Percentiles rank a stretch among this genome's conserved stretches.
phyloP scores from a whole-genome alignment of 2,888 invertebrate species.

The Pyralis farinalis region DNA sequence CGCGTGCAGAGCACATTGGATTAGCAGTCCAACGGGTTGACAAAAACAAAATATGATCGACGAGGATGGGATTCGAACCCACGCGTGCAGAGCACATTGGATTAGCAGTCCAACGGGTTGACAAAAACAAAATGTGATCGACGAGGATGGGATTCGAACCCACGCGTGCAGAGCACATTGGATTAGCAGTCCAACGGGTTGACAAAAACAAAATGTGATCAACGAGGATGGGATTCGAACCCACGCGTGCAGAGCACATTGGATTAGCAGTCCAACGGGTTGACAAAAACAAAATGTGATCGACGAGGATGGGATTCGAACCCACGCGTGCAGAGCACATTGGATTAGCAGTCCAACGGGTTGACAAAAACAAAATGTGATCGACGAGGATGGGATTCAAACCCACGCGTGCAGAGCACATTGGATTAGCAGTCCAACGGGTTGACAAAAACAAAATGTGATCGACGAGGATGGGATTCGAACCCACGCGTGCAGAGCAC shows the following conservation, averaged over 20 bases:
- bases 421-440: constrained; percentile 93
- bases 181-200: constrained; percentile 94
- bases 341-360: constrained; percentile 93
- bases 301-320: constrained; percentile 92
- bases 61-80: constrained; percentile 92
- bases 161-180: constrained; percentile 93
- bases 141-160: constrained; percentile 92
- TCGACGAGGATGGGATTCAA: constrained; percentile 91
- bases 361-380: too few relatives aligned
- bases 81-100: constrained; percentile 93
- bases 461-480: constrained; percentile 91
- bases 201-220: too few relatives aligned
- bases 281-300: too few relatives aligned
- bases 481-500: constrained; percentile 93
- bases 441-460: too few relatives aligned
- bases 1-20: constrained; percentile 86
- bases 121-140: too few relatives aligned
- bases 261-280: constrained; percentile 93
- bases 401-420: constrained; percentile 93
- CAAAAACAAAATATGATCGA: constrained; percentile 61
- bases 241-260: constrained; percentile 93
- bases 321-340: constrained; percentile 93
- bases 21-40: constrained; percentile 70
- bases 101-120: constrained; percentile 94
- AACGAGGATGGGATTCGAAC: constrained; percentile 92